Evolutionary conservation across 2,113 vertebrate genomes (phyloP).

Genomic region (Gadus macrocephalus): DNA sequence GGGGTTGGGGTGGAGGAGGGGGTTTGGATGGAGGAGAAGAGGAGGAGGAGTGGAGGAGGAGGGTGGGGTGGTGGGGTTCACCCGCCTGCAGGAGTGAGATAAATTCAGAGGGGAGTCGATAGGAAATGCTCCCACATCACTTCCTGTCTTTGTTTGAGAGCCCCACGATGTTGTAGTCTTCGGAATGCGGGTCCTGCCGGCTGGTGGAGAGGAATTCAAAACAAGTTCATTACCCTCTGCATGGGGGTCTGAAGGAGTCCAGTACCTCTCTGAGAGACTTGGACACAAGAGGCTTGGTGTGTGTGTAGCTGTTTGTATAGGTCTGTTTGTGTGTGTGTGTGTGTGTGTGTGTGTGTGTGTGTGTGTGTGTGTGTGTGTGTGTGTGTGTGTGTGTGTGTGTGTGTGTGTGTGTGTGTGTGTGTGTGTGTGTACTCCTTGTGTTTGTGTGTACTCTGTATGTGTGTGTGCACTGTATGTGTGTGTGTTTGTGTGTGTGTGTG

Average conservation of each 20-base stretch:
- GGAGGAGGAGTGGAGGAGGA: conserved; percentile 26
- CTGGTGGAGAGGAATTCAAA: conserved; percentile 72
- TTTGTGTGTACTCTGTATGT: conserved; percentile 28
- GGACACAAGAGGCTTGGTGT: neutral
- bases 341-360: neutral
- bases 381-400: neutral
- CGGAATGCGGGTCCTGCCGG: conserved; percentile 69
- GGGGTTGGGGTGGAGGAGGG: conserved; percentile 8
- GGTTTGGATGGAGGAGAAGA: neutral
- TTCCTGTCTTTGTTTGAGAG: conserved; percentile 69
- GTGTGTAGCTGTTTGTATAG: neutral
- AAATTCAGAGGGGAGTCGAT: conserved; percentile 64
- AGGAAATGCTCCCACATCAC: conserved; percentile 69
- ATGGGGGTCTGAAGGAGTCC: conserved; percentile 2
- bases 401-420: neutral
- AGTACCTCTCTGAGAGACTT: too few species aligned
- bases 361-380: conserved; percentile 26
- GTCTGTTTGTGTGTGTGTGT: neutral
- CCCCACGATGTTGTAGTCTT: conserved; percentile 66
- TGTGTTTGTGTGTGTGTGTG: neutral
- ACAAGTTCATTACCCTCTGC: conserved; percentile 69
- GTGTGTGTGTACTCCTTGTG: too few species aligned
- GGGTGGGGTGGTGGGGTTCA: conserved; percentile 21
- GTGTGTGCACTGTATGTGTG: conserved; percentile 1
- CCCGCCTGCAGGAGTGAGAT: conserved; percentile 65